Evolutionary conservation across 2,888 invertebrate species (phyloP).

Genomic region (Camptogramma bilineatum): DNA sequence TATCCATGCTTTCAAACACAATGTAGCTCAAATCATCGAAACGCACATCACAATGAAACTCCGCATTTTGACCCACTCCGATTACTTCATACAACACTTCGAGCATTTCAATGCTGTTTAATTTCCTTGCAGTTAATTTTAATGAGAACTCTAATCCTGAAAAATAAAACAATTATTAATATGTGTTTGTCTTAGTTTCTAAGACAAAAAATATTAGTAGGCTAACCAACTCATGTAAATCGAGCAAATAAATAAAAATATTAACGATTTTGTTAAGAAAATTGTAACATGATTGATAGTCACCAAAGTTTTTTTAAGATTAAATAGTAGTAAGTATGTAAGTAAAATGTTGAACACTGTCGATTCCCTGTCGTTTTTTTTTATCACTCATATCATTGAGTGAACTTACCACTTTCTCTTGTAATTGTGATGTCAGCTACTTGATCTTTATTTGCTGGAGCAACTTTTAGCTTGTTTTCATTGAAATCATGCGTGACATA

Average conservation of each 20-base stretch:
- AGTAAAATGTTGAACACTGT: too few relatives aligned
- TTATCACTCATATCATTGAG: too few relatives aligned
- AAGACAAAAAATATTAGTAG: neutral
- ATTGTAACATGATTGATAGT: too few relatives aligned
- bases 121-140: conserved; percentile 32
- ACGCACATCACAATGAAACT: conserved; percentile 23
- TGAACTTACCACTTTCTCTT: neutral
- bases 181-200: neutral
- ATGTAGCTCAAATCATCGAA: conserved; percentile 43
- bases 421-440: neutral
- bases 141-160: conserved; percentile 34
- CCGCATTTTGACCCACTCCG: conserved; percentile 4
- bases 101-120: conserved; percentile 22
- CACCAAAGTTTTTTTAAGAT: too few relatives aligned
- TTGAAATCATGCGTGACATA: conserved; percentile 38
- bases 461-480: conserved; percentile 21
- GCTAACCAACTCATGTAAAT: too few relatives aligned
- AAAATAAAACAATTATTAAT: conserved; percentile 3
- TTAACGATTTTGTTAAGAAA: too few relatives aligned
- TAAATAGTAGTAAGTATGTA: too few relatives aligned
- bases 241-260: too few relatives aligned
- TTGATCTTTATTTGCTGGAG: conserved; percentile 24
- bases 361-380: too few relatives aligned
- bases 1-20: conserved; percentile 45
- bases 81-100: conserved; percentile 35